Evolutionary conservation across 2,888 invertebrate genomes (phyloP).

Genomic region (Masnerella sp.): DNA sequence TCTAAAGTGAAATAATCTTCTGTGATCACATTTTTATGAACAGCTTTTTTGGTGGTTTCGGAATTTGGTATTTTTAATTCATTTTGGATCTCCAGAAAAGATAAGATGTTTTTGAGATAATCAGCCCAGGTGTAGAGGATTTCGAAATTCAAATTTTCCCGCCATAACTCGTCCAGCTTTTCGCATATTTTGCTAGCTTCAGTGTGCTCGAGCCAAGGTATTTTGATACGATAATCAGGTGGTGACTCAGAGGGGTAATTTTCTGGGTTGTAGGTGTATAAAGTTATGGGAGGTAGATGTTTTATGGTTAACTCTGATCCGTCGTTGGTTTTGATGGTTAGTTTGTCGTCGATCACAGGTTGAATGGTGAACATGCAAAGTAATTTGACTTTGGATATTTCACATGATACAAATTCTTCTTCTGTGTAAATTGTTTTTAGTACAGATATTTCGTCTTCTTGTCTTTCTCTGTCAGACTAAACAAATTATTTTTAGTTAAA

Average conservation of each 20-base stretch:
- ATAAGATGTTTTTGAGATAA: conserved; percentile 64
- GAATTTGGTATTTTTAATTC: conserved; percentile 60
- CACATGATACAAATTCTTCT: too few species aligned
- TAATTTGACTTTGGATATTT: too few species aligned
- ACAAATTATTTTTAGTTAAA: too few species aligned
- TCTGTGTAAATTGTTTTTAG: too few species aligned
- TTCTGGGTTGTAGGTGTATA: conserved; percentile 62
- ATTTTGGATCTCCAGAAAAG: conserved; percentile 60
- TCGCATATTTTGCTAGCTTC: conserved; percentile 64
- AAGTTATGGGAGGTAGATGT: conserved; percentile 64
- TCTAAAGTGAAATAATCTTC: conserved; percentile 26
- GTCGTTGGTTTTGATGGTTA: conserved; percentile 3
- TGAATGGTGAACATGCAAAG: conserved; percentile 60
- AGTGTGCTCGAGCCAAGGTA: conserved; percentile 67
- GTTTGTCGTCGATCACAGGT: conserved; percentile 16
- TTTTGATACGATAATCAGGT: conserved; percentile 64
- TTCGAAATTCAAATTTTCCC: conserved; percentile 63
- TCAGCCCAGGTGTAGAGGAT: conserved; percentile 68
- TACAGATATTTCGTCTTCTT: too few species aligned
- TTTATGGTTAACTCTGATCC: conserved; percentile 2
- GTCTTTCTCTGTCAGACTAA: too few species aligned
- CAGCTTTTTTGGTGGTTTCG: conserved; percentile 57
- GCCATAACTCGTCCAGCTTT: conserved; percentile 69
- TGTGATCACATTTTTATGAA: too few species aligned
- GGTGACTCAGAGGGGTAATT: conserved; percentile 65